phyloP scores from a whole-genome alignment of 2,797 vertebrate species.

The Urocyon cinereoargenteus region DNA sequence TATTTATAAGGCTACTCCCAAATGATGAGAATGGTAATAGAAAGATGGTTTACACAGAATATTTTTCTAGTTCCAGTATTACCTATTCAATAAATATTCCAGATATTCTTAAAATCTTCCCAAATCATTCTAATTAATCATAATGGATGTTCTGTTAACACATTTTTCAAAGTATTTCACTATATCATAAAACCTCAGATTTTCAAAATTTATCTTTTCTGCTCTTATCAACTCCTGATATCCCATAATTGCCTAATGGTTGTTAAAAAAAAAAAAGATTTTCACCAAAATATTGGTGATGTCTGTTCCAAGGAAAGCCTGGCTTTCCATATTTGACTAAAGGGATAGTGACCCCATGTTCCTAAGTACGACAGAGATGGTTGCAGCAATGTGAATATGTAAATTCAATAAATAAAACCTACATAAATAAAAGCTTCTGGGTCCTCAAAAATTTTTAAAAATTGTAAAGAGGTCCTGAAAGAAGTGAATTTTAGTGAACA shows the following conservation, averaged over 20 bases:
- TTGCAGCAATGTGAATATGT: neutral
- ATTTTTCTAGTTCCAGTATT: neutral
- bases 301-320: neutral
- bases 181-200: neutral
- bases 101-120: neutral
- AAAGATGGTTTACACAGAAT: neutral
- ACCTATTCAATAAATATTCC: neutral
- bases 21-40: neutral
- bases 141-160: neutral
- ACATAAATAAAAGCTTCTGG: neutral
- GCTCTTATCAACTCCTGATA: neutral
- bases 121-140: neutral
- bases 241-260: neutral
- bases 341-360: neutral
- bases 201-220: neutral
- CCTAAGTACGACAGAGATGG: neutral
- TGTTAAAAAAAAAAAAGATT: neutral
- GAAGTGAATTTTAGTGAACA: neutral
- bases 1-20: neutral
- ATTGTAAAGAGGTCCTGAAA: neutral
- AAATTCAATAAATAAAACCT: neutral
- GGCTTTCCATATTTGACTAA: neutral
- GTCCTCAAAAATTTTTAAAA: neutral
- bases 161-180: neutral
- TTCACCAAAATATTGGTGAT: neutral